phyloP scores from a whole-genome alignment of 1,140 invertebrate genomes.

The Prorops nasuta region DNA sequence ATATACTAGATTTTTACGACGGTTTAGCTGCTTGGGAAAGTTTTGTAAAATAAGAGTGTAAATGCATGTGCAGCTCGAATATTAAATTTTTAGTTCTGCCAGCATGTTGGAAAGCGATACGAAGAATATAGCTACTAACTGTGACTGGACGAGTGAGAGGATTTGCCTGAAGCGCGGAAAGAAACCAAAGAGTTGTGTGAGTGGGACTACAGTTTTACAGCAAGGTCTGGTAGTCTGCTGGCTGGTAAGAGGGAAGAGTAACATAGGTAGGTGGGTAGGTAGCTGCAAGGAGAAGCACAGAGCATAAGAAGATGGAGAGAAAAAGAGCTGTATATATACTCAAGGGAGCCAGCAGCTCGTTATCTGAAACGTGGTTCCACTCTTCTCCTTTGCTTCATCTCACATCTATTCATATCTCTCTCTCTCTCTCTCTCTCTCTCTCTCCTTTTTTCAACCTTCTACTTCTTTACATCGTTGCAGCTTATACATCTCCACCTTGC shows the following conservation, averaged over 20 bases:
- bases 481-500: too few species aligned
- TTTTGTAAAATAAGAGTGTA: too few species aligned
- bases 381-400: slow-evolving; percentile 7
- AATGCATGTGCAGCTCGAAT: too few species aligned
- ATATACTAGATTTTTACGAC: too few species aligned
- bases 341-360: slow-evolving; percentile 53
- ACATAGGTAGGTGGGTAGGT: too few species aligned
- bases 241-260: too few species aligned
- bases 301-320: slow-evolving; percentile 9
- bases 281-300: slow-evolving; percentile 9
- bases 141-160: slow-evolving; percentile 21
- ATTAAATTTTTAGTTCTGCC: too few species aligned
- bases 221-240: too few species aligned
- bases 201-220: too few species aligned
- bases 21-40: too few species aligned
- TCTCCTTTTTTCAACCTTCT: slow-evolving; percentile 11
- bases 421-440: slow-evolving; percentile 9
- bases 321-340: slow-evolving; percentile 45
- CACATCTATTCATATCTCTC: slow-evolving; percentile 11
- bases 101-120: too few species aligned
- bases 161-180: slow-evolving; percentile 29
- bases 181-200: slow-evolving; percentile 41
- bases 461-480: too few species aligned
- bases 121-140: not conserved
- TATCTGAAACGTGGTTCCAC: slow-evolving; percentile 43